A percentile compares a stretch with the other conserved stretches of the same genome.
These are phyloP conservation scores for Tringa solitaria DNA, from an alignment of 2,113 vertebrate genomes.

Conservation along the genomic window DNA sequence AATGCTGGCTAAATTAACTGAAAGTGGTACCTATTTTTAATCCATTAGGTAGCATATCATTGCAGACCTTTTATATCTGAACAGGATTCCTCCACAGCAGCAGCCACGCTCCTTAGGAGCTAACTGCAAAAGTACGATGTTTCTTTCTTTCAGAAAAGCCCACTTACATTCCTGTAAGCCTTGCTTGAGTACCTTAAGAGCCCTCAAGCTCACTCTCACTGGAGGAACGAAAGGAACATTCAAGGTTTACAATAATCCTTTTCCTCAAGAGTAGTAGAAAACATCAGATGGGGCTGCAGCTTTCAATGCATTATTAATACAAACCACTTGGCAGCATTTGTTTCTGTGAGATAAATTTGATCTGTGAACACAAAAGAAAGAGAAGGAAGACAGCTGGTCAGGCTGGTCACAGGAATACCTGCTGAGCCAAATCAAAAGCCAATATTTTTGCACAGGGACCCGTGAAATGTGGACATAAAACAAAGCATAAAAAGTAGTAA, in stretches of 20 bases:
- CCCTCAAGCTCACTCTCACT: neutral
- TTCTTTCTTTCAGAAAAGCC: neutral
- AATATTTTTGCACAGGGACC: neutral
- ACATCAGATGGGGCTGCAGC: neutral
- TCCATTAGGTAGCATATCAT: neutral
- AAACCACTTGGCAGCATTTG: neutral
- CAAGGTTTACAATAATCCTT: neutral
- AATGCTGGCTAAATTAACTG: neutral
- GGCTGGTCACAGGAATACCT: slow-evolving; percentile 17
- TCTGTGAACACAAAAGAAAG: neutral
- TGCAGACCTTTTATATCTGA: neutral
- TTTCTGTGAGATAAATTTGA: slow-evolving; percentile 25
- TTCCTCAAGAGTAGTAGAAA: neutral
- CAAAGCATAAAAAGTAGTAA: neutral
- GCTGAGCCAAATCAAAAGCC: slow-evolving; percentile 1
- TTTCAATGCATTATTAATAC: slow-evolving; percentile 10
- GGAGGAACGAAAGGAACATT: neutral
- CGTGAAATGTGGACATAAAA: neutral
- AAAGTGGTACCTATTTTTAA: neutral
- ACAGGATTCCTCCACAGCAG: neutral
- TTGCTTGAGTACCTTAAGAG: neutral
- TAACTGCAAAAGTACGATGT: neutral
- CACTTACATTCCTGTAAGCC: neutral
- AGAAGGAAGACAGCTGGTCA: slow-evolving; percentile 35
- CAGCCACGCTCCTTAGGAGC: neutral